Base-by-base conservation (phyloP, 2,113 vertebrate genomes). In the Chaetorhynchus papuensis region DNA sequence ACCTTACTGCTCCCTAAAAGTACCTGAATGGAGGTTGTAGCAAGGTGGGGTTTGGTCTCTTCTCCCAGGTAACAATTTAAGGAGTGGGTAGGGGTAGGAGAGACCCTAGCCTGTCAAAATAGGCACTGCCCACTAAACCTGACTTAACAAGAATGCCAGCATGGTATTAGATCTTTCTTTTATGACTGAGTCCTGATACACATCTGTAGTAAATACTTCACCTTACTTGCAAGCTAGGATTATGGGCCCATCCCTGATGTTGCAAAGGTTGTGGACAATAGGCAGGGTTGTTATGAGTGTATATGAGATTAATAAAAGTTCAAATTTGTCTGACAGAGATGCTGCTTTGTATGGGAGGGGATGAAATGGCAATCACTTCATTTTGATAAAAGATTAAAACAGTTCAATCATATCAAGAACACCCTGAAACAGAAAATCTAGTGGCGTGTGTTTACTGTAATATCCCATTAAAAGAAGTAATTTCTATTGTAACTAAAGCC, bases 321-420 rank as follows among this genome's bases (percentile, higher is more conserved):
- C 33, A 75, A 2, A 71, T 90, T 50, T 87, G 3, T 93, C 26
- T 89, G 70, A 47, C 60, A 85, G 96, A 86, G 71, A 39, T 79
- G 24, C 28, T 69, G 50, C n/a, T 74, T 60, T 84, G 20, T 64
- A 5, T 41, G 22, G 61, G 41, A 45, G 19, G 44, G 26, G 8
- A 10, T 76, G 79, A 77, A 66, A 78, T 77, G 63, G 22, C 9
- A 61, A 54, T 90, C 30, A 28, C 33, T 92, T 95, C 24, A 47
- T 92, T 96, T 76, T 96, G 88, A 89, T 85, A 91, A 65, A 86
- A 63, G 89, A 84, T 64, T 60, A 91, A 89, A 97, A 53, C 31
- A 53, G 80, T 90, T 84, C 61, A 93, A 83, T 71, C 64, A n/a
- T 69, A 71, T 59, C 33, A 66, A 88, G 83, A 96, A 54, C 37